These are phyloP conservation scores for Taeniopygia guttata DNA, from an alignment of 2,797 vertebrate genomes.

Conservation along the genomic window DNA sequence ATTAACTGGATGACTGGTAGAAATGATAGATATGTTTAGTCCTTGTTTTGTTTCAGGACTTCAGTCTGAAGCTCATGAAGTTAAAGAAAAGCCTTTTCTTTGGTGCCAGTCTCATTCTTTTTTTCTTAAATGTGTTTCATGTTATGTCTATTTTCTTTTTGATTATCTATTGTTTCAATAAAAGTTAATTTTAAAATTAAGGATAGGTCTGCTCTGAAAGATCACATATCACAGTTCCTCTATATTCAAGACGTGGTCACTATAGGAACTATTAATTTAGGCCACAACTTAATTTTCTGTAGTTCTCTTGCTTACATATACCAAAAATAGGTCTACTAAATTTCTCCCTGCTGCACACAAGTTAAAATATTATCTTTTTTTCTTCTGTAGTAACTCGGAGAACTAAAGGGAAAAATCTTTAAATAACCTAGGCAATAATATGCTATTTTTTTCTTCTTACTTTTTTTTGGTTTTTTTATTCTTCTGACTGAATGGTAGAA, in stretches of 20 bases:
- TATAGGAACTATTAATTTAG: neutral
- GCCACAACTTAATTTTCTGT: neutral
- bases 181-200: neutral
- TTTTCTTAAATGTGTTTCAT: neutral
- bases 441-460: neutral
- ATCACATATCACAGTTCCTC: neutral
- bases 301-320: neutral
- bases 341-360: neutral
- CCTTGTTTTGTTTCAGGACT: neutral
- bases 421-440: neutral
- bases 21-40: neutral
- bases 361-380: neutral
- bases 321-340: neutral
- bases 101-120: neutral
- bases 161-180: neutral
- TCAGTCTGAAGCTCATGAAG: neutral
- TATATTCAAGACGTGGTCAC: neutral
- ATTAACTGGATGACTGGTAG: constrained; percentile 1
- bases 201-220: neutral
- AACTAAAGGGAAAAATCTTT: neutral
- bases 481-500: neutral
- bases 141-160: neutral
- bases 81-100: neutral
- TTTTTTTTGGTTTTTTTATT: neutral
- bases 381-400: neutral